Conservation (phyloP, 1,140 invertebrate genomes). For the Gryon sp. region DNA sequence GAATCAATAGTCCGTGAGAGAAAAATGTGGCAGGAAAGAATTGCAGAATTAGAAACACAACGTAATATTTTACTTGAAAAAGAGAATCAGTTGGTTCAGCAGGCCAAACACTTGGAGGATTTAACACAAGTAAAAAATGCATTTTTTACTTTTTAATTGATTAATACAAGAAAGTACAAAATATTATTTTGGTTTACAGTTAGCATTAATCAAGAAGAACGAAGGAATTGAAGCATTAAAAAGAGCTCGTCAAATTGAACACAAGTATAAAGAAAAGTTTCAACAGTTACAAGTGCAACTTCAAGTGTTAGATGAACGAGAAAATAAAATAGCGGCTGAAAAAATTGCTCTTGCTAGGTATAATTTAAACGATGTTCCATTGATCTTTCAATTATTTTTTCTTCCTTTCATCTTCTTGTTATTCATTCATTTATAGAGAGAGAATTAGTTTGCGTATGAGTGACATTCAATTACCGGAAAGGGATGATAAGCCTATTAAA, state of each 20-base stretch:
- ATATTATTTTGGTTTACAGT: conserved; percentile 15
- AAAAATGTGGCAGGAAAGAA: conserved; percentile 73
- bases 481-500: conserved; percentile 55
- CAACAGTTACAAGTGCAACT: conserved; percentile 68
- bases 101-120: conserved; percentile 73
- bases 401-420: neutral
- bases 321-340: conserved; percentile 70
- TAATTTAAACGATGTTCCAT: too few species aligned
- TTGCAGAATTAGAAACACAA: conserved; percentile 66
- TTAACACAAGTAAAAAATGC: conserved; percentile 69
- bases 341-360: conserved; percentile 72
- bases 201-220: conserved; percentile 69
- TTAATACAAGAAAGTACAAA: too few species aligned
- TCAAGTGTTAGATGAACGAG: conserved; percentile 68
- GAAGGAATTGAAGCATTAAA: conserved; percentile 72
- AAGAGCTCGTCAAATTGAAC: conserved; percentile 71
- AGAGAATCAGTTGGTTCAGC: conserved; percentile 68
- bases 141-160: too few species aligned
- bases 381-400: conserved; percentile 1
- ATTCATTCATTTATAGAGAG: conserved; percentile 61
- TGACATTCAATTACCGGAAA: conserved; percentile 68
- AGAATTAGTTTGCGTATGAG: conserved; percentile 64
- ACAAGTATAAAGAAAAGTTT: conserved; percentile 70
- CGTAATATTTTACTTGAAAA: conserved; percentile 66
- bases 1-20: conserved; percentile 66